phyloP scores from a whole-genome alignment of 92 coral and sea anemone genomes.

The Parazoanthus darwini region DNA sequence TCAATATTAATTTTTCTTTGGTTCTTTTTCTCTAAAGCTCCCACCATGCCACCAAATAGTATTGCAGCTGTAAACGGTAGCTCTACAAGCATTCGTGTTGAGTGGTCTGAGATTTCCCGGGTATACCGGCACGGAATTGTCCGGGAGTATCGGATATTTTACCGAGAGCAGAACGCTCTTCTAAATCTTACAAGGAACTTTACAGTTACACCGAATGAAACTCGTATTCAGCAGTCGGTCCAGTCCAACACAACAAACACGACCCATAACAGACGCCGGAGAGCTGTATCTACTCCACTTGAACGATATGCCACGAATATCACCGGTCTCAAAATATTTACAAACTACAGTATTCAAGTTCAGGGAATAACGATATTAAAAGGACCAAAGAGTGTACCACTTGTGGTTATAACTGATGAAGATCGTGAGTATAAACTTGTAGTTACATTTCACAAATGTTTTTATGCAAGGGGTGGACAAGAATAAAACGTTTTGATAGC shows the following conservation, averaged over 20 bases:
- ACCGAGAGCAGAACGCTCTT: constrained; percentile 15
- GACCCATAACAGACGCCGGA: constrained; percentile 14
- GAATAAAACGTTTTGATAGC: too few species aligned
- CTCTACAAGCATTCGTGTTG: constrained; percentile 39
- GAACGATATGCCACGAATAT: constrained; percentile 38
- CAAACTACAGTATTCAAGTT: constrained; percentile 54
- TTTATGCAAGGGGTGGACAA: too few species aligned
- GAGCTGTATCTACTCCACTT: constrained; percentile 7
- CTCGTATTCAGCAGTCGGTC: background rate
- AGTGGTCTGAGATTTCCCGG: constrained; percentile 40
- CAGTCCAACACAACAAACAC: constrained; percentile 10
- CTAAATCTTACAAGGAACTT: constrained; percentile 10
- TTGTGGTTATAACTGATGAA: constrained; percentile 60
- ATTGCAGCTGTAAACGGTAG: constrained; percentile 13
- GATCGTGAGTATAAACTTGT: constrained; percentile 47
- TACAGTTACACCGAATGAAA: constrained; percentile 27
- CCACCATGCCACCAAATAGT: constrained; percentile 42
- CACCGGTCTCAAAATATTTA: constrained; percentile 59
- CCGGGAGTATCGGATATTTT: constrained; percentile 35
- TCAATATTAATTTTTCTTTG: background rate
- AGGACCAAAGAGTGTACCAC: constrained; percentile 47
- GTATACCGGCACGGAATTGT: constrained; percentile 41
- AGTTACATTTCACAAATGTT: too few species aligned
- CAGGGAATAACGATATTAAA: constrained; percentile 50
- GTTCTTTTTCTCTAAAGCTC: constrained; percentile 12